Evolutionary conservation across 2,888 invertebrate genomes (phyloP).

Genomic region (Thelaira solivaga): DNA sequence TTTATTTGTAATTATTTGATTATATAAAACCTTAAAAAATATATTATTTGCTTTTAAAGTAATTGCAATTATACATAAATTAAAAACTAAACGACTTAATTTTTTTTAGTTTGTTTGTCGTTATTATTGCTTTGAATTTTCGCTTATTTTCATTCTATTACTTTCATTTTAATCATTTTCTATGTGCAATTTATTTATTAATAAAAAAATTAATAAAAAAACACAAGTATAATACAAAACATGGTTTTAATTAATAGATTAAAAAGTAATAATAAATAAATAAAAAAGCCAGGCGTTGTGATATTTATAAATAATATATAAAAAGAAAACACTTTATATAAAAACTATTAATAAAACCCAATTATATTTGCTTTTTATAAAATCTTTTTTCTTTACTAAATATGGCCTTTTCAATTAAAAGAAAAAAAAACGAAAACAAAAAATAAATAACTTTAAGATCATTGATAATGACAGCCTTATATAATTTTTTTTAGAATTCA

Average conservation of each 20-base stretch:
- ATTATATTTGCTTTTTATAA: slow-evolving; percentile 53
- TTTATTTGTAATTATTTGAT: slow-evolving; percentile 59
- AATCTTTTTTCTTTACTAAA: slow-evolving; percentile 33
- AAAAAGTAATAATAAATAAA: slow-evolving; percentile 61
- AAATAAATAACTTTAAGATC: slow-evolving; percentile 25
- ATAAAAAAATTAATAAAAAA: slow-evolving; percentile 36
- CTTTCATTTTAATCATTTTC: slow-evolving; percentile 67
- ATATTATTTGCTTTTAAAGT: background rate
- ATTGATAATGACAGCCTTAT: slow-evolving; percentile 57
- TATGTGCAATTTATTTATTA: slow-evolving; percentile 61
- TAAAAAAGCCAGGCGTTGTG: slow-evolving; percentile 74
- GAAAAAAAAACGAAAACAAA: slow-evolving; percentile 10
- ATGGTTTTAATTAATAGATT: slow-evolving; percentile 52
- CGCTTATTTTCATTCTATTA: slow-evolving; percentile 67
- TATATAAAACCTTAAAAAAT: slow-evolving; percentile 12
- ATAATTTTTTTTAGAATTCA: slow-evolving; percentile 43
- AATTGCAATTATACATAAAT: too few relatives aligned
- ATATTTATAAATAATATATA: slow-evolving; percentile 75
- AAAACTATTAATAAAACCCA: slow-evolving; percentile 47
- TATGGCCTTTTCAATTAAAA: slow-evolving; percentile 46
- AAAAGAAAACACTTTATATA: slow-evolving; percentile 65
- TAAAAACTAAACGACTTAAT: background rate
- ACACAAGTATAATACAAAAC: slow-evolving; percentile 56
- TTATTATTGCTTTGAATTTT: slow-evolving; percentile 62
- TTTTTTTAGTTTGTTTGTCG: slow-evolving; percentile 56